Conservation (phyloP, 2,797 vertebrate species). For the Fundulus diaphanus region DNA sequence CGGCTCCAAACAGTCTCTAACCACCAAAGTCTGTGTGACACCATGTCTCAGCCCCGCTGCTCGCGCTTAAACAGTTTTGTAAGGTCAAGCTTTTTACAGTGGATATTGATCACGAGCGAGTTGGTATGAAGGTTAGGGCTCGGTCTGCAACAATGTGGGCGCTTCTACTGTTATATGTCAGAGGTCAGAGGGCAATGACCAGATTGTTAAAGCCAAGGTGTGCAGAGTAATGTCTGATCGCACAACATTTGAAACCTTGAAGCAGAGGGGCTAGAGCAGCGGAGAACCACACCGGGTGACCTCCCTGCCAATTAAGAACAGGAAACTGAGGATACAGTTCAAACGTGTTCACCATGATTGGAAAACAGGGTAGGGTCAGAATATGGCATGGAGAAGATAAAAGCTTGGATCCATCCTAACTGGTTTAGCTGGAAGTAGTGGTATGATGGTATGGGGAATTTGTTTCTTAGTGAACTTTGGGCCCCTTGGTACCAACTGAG, state of each 20-base stretch:
- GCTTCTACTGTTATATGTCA: neutral
- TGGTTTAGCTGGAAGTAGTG: no score
- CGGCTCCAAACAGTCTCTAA: neutral
- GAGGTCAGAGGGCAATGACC: neutral
- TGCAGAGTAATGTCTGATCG: neutral
- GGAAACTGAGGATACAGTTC: neutral
- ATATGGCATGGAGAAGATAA: no score
- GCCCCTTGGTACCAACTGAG: no score
- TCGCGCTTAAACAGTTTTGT: no score
- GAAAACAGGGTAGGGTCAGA: no score
- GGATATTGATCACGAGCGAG: neutral
- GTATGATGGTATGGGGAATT: no score
- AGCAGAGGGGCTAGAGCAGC: neutral
- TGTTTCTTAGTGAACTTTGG: no score
- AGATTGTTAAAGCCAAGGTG: neutral
- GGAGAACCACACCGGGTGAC: neutral
- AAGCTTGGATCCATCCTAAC: no score
- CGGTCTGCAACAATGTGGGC: neutral
- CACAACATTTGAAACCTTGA: neutral
- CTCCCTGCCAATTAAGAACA: neutral
- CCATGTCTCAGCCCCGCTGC: no score
- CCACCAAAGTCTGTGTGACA: neutral
- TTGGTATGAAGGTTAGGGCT: neutral
- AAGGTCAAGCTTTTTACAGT: neutral
- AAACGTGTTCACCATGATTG: neutral